Conservation (phyloP, 1,140 invertebrate genomes). For the Philaenus spumarius region DNA sequence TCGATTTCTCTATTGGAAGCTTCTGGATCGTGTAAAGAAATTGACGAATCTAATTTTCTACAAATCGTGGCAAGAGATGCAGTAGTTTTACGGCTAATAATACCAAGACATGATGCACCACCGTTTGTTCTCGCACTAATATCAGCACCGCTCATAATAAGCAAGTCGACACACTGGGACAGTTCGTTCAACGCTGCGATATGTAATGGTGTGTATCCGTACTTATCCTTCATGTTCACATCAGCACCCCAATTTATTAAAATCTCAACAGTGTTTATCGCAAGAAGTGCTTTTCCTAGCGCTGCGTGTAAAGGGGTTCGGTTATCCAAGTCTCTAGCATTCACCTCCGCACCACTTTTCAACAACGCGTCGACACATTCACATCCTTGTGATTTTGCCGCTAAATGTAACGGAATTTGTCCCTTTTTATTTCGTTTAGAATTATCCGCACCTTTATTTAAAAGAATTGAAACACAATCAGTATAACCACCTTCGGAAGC, state of each 20-base stretch:
- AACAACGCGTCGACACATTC: slow-evolving; percentile 70
- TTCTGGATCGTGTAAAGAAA: slow-evolving; percentile 69
- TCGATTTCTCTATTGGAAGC: slow-evolving; percentile 70
- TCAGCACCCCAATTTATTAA: slow-evolving; percentile 70
- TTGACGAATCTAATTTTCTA: slow-evolving; percentile 66
- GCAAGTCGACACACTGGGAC: slow-evolving; percentile 71
- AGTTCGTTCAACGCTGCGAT: slow-evolving; percentile 77
- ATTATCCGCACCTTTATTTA: slow-evolving; percentile 65
- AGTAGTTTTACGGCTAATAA: slow-evolving; percentile 74
- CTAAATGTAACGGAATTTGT: slow-evolving; percentile 70
- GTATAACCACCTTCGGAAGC: slow-evolving; percentile 65
- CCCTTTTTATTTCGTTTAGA: slow-evolving; percentile 62
- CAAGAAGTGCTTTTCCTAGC: slow-evolving; percentile 63
- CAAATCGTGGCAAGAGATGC: slow-evolving; percentile 69
- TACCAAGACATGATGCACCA: slow-evolving; percentile 71
- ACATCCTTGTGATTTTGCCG: slow-evolving; percentile 62
- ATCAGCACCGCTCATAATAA: slow-evolving; percentile 77
- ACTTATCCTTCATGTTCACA: slow-evolving; percentile 78
- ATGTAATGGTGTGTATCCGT: slow-evolving; percentile 83
- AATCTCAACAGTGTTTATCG: slow-evolving; percentile 65
- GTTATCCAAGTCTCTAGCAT: slow-evolving; percentile 67
- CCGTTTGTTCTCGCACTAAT: slow-evolving; percentile 76
- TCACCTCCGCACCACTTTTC: slow-evolving; percentile 63
- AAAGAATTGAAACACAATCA: slow-evolving; percentile 56
- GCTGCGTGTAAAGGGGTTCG: slow-evolving; percentile 70